phyloP scores from a whole-genome alignment of 2,113 vertebrate species.

The Acrocephalus arundinaceus region DNA sequence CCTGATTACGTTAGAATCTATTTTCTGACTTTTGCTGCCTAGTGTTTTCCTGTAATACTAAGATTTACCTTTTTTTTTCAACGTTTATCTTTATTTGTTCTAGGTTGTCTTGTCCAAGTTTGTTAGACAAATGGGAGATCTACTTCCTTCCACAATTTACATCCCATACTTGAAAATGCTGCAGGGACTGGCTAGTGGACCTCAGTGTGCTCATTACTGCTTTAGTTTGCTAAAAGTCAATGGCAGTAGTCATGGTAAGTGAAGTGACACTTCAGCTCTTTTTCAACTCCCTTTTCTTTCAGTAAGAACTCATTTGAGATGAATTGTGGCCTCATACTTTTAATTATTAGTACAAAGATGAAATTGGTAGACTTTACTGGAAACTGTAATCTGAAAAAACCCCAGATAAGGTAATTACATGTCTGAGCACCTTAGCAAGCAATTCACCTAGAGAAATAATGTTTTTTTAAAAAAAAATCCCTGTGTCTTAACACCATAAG shows the following conservation, averaged over 20 bases:
- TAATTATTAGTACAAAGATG: neutral
- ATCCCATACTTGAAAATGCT: slow-evolving; percentile 96
- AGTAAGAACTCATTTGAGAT: neutral
- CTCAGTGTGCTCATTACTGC: slow-evolving; percentile 96
- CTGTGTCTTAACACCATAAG: neutral
- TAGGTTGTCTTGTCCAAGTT: slow-evolving; percentile 98
- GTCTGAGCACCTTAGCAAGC: neutral
- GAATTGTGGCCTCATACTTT: neutral
- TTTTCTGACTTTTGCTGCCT: slow-evolving; percentile 1
- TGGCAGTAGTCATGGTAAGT: slow-evolving; percentile 91
- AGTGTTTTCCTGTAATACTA: slow-evolving; percentile 12
- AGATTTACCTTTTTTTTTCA: neutral
- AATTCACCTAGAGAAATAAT: neutral
- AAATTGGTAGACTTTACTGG: neutral
- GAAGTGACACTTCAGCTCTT: neutral
- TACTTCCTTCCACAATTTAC: slow-evolving; percentile 93
- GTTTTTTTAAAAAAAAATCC: fast-evolving
- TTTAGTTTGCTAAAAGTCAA: slow-evolving; percentile 98
- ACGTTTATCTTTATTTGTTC: slow-evolving; percentile 39
- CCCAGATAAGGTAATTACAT: neutral
- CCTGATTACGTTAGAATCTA: neutral
- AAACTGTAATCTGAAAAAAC: neutral
- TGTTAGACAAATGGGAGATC: slow-evolving; percentile 98
- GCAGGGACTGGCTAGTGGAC: slow-evolving; percentile 88
- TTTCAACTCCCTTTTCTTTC: neutral